Evolutionary conservation across 2,113 vertebrate genomes (phyloP).

Genomic region (Zosterops japonicus): DNA sequence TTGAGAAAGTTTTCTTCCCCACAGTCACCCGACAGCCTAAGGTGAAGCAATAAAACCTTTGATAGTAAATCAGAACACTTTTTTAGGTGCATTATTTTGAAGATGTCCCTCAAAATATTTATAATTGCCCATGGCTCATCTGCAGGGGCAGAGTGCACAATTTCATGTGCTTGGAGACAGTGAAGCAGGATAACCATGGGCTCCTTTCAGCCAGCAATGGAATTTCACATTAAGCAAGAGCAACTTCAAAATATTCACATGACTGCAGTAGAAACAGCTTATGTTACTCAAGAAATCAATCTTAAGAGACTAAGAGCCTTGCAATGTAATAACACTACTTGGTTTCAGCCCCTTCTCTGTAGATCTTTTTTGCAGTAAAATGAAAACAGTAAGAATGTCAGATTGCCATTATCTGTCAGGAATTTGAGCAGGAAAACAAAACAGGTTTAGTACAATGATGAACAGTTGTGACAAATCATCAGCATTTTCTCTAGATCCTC

Average conservation of each 20-base stretch:
- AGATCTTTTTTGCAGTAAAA: slow-evolving; percentile 47
- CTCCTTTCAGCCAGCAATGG: neutral
- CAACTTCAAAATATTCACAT: slow-evolving; percentile 39
- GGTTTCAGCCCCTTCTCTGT: slow-evolving; percentile 44
- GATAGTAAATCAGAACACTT: neutral
- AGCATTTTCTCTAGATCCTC: slow-evolving; percentile 44
- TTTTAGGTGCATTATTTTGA: neutral
- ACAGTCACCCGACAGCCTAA: neutral
- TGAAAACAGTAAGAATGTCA: slow-evolving; percentile 57
- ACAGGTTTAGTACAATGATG: slow-evolving; percentile 56
- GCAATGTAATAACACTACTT: slow-evolving; percentile 50
- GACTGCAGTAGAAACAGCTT: slow-evolving; percentile 28
- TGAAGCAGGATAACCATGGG: neutral
- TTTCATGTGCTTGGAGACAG: neutral
- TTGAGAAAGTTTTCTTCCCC: neutral
- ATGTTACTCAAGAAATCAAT: slow-evolving; percentile 47
- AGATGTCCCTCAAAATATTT: neutral
- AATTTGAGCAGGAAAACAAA: slow-evolving; percentile 60
- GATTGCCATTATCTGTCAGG: slow-evolving; percentile 51
- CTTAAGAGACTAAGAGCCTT: slow-evolving; percentile 25
- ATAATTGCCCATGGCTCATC: neutral
- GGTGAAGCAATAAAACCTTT: neutral
- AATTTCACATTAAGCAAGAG: neutral
- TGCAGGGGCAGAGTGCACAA: neutral
- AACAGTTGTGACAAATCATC: slow-evolving; percentile 58